These are phyloP conservation scores for Drosophila bocqueti DNA, from an alignment of 1,140 invertebrate genomes.

Conservation along the genomic window DNA sequence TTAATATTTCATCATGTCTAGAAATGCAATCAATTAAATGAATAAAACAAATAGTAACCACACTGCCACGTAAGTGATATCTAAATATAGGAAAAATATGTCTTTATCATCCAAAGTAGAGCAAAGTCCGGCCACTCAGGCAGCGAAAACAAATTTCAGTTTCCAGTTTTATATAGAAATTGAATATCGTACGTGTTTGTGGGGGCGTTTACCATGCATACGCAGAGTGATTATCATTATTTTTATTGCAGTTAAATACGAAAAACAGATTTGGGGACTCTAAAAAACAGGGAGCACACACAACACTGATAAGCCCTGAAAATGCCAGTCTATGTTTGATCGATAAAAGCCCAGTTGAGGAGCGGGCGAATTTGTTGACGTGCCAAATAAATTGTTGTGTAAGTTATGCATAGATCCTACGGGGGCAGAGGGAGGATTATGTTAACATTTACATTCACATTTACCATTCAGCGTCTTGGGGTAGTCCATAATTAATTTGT, in stretches of 20 bases:
- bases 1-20: not conserved
- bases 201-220: slow-evolving; percentile 42
- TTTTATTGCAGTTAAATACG: slow-evolving; percentile 4
- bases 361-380: slow-evolving; percentile 42
- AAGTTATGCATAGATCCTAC: slow-evolving; percentile 56
- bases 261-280: slow-evolving; percentile 22
- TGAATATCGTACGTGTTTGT: slow-evolving; percentile 18
- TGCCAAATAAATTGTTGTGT: slow-evolving; percentile 55
- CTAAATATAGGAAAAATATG: slow-evolving; percentile 10
- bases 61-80: slow-evolving; percentile 10
- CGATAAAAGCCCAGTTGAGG: slow-evolving; percentile 45
- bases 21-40: not conserved
- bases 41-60: not conserved
- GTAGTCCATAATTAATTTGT: slow-evolving; percentile 66
- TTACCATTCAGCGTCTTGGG: slow-evolving; percentile 73
- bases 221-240: slow-evolving; percentile 17
- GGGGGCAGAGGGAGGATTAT: slow-evolving; percentile 1
- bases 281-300: slow-evolving; percentile 34
- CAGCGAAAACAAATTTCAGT: slow-evolving; percentile 19
- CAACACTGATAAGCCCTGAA: slow-evolving; percentile 22
- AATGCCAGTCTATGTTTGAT: slow-evolving; percentile 71
- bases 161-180: slow-evolving; percentile 11
- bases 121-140: slow-evolving; percentile 24
- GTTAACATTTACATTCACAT: slow-evolving; percentile 56
- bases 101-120: slow-evolving; percentile 27